Evolutionary conservation across 2,797 vertebrate species (phyloP).

Genomic region (Hafferia zeledoni): DNA sequence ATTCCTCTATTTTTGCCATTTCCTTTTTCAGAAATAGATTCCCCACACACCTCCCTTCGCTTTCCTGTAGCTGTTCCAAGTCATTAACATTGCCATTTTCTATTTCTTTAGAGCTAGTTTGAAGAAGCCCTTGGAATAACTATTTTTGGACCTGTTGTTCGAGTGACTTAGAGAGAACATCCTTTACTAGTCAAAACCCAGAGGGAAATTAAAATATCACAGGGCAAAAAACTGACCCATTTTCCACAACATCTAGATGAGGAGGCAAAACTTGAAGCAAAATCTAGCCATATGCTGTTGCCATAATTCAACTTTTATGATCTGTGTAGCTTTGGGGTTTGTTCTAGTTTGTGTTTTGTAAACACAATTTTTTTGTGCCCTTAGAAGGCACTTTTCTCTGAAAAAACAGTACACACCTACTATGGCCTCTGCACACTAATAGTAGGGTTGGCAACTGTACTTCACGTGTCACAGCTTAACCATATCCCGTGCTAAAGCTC

Average conservation of each 20-base stretch:
- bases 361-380: neutral
- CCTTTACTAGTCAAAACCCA: neutral
- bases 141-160: slow-evolving; percentile 16
- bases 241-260: neutral
- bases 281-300: neutral
- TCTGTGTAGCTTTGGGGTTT: neutral
- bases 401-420: neutral
- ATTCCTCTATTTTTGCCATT: slow-evolving; percentile 54
- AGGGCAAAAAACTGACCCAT: neutral
- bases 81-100: neutral
- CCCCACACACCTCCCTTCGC: neutral
- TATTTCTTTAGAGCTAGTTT: neutral
- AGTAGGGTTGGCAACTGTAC: neutral
- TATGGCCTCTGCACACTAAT: neutral
- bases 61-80: slow-evolving; percentile 44
- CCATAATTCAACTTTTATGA: neutral
- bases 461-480: neutral
- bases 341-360: neutral
- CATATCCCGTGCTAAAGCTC: neutral
- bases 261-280: neutral
- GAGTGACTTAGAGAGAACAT: neutral
- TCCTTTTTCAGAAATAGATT: slow-evolving; percentile 54
- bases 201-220: neutral
- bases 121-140: neutral
- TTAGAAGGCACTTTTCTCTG: neutral